A percentile compares a stretch with the other conserved stretches of the same genome.
Evolutionary conservation across 2,888 invertebrate genomes (phyloP).

Genomic region (Artemia sp.): DNA sequence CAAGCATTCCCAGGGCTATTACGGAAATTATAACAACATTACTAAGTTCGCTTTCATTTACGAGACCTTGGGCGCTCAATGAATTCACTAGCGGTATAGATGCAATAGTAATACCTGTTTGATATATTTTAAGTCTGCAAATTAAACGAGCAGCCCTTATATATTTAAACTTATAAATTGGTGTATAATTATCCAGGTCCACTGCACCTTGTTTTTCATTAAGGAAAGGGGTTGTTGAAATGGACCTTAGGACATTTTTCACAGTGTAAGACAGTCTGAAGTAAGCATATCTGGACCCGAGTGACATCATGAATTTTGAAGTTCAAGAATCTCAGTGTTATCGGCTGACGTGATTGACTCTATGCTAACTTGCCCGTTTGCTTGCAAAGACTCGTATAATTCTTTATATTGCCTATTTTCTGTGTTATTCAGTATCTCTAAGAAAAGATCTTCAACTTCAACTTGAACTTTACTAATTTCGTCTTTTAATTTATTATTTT

Average conservation of each 20-base stretch:
- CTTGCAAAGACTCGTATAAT: not conserved
- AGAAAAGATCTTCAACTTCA: not conserved
- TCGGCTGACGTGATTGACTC: constrained; percentile 7
- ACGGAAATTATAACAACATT: not conserved
- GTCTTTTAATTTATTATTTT: not conserved
- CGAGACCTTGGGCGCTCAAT: not conserved
- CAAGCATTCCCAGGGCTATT: not conserved
- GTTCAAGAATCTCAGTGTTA: constrained; percentile 4
- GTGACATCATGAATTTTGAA: not conserved
- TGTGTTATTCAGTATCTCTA: not conserved
- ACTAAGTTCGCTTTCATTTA: not conserved
- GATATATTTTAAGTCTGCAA: not conserved
- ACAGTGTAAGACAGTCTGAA: no score
- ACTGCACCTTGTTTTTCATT: not conserved
- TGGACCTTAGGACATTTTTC: no score
- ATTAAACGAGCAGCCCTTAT: not conserved
- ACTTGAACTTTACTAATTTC: not conserved
- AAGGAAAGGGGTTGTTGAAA: not conserved
- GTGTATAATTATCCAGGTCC: not conserved
- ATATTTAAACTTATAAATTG: not conserved
- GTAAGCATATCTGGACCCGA: not conserved
- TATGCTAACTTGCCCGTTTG: constrained; percentile 8
- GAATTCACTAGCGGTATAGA: not conserved
- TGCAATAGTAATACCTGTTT: not conserved
- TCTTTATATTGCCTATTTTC: constrained; percentile 10